Percentiles rank a stretch among this genome's conserved stretches.
Evolutionary conservation across 2,888 invertebrate genomes (phyloP).

Genomic region (Margaritifera margaritifera): DNA sequence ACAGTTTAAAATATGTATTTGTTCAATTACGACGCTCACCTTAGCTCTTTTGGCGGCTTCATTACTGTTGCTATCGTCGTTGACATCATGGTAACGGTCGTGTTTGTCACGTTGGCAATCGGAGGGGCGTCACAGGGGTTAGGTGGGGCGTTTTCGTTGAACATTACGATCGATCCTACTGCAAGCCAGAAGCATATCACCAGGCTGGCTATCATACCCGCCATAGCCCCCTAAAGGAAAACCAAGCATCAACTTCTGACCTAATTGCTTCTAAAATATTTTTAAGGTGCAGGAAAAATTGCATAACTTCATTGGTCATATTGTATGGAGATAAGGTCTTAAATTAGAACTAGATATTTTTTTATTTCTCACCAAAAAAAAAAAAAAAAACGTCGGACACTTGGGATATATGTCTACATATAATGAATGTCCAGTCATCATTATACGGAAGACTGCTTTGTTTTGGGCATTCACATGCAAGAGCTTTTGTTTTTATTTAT

Average conservation of each 20-base stretch:
- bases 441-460: too few species aligned
- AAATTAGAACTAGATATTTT: too few species aligned
- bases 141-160: constrained; percentile 29
- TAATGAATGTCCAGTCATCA: too few species aligned
- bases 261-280: too few species aligned
- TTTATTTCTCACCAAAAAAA: too few species aligned
- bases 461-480: too few species aligned
- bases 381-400: too few species aligned
- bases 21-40: constrained; percentile 6
- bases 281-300: too few species aligned
- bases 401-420: too few species aligned
- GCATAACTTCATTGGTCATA: too few species aligned
- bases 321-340: too few species aligned
- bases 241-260: background rate
- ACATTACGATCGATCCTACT: constrained; percentile 44
- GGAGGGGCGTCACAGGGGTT: constrained; percentile 16
- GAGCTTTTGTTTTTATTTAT: too few species aligned
- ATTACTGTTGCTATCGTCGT: constrained; percentile 12
- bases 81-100: constrained; percentile 17
- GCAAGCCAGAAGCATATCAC: constrained; percentile 50
- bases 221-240: constrained; percentile 46
- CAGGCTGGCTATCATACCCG: constrained; percentile 43
- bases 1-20: background rate
- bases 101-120: constrained; percentile 1
- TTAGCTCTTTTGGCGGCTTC: constrained; percentile 2